Evolutionary conservation across 2,888 invertebrate genomes (phyloP).

Genomic region (Elysia crispata): DNA sequence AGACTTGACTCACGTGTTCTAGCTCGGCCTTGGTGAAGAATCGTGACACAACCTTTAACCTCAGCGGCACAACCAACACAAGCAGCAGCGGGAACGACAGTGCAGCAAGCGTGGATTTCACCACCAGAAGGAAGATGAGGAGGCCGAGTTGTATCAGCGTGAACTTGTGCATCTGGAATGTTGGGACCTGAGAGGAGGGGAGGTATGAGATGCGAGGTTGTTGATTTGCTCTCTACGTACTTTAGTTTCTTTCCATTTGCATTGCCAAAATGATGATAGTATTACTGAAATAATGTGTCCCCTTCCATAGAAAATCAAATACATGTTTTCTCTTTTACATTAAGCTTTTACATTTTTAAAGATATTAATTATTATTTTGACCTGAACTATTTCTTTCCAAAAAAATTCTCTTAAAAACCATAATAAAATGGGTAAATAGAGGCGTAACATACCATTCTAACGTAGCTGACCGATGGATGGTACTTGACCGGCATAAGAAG

Average conservation of each 20-base stretch:
- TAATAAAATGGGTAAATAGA: too few species aligned
- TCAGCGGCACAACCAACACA: constrained; percentile 89
- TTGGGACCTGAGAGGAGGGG: constrained; percentile 89
- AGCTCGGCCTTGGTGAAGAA: constrained; percentile 90
- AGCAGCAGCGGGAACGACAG: constrained; percentile 96
- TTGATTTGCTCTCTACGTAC: too few species aligned
- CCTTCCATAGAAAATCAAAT: too few species aligned
- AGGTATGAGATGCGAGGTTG: too few species aligned
- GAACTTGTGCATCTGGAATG: constrained; percentile 93
- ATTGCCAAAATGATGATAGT: too few species aligned
- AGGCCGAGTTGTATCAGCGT: constrained; percentile 90
- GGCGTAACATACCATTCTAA: constrained; percentile 85
- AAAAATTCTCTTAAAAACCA: too few species aligned
- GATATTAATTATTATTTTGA: too few species aligned
- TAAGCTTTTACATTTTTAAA: too few species aligned
- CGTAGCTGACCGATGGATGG: constrained; percentile 93
- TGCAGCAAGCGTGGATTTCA: constrained; percentile 93
- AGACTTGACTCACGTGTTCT: constrained; percentile 89
- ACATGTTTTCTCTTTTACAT: too few species aligned
- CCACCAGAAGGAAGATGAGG: constrained; percentile 88
- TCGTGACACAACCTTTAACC: constrained; percentile 84
- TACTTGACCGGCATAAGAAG: constrained; percentile 97
- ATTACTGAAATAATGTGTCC: too few species aligned
- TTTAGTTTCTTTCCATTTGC: too few species aligned
- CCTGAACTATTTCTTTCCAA: too few species aligned